phyloP scores from a whole-genome alignment of 1,140 invertebrate genomes.

The Heliconius himera region DNA sequence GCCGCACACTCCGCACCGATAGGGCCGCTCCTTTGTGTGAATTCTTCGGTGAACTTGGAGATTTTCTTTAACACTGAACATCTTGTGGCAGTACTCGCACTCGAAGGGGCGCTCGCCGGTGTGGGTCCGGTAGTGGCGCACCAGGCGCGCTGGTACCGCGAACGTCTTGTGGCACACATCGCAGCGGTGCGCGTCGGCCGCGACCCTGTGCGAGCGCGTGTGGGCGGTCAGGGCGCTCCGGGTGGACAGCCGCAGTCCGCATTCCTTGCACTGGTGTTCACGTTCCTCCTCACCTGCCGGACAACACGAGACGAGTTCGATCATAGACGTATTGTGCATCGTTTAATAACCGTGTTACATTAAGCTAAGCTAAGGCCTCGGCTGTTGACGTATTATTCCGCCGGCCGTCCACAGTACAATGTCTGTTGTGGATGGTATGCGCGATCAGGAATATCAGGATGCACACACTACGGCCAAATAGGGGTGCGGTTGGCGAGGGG shows the following conservation, averaged over 20 bases:
- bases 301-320: conserved; percentile 51
- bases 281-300: conserved; percentile 70
- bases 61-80: conserved; percentile 96
- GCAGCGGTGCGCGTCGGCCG: conserved; percentile 91
- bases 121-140: conserved; percentile 94
- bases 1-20: conserved; percentile 94
- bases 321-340: conserved; percentile 28
- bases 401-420: conserved; percentile 64
- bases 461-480: conserved; percentile 59
- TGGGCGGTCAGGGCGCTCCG: conserved; percentile 84
- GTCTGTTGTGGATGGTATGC: conserved; percentile 69
- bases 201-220: conserved; percentile 81
- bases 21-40: conserved; percentile 93
- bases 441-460: conserved; percentile 75
- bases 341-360: conserved; percentile 2
- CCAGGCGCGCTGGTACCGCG: conserved; percentile 93
- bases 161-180: conserved; percentile 96
- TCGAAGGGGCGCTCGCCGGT: conserved; percentile 93
- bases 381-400: conserved; percentile 43
- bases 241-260: conserved; percentile 83
- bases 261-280: conserved; percentile 80
- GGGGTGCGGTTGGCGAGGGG: conserved; percentile 49
- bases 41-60: conserved; percentile 95
- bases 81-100: conserved; percentile 96
- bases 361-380: conserved; percentile 23